Evolutionary conservation across 2,797 vertebrate species (phyloP).

Genomic region (Anguilla megastoma): DNA sequence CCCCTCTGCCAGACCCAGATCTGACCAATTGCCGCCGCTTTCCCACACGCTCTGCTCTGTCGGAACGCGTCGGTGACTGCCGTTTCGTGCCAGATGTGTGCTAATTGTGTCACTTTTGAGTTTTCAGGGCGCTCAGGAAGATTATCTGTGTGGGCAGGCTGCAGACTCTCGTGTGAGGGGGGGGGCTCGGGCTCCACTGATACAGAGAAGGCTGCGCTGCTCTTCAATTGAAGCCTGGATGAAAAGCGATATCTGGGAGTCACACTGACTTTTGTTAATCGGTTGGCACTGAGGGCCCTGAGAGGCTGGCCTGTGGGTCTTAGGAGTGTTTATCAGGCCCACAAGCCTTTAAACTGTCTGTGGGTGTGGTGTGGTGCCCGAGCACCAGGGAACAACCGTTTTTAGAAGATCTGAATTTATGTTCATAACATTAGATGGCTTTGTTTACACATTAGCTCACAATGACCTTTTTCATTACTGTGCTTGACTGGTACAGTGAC

Average conservation of each 20-base stretch:
- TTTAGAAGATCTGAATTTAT: not conserved
- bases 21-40: not conserved
- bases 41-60: not conserved
- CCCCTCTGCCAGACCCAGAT: not conserved
- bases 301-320: not conserved
- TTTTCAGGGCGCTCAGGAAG: not conserved
- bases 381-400: not conserved
- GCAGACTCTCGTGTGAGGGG: slow-evolving; percentile 34
- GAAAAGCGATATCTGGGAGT: not conserved
- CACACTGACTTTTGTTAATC: not conserved
- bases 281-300: not conserved
- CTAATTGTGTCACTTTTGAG: not conserved
- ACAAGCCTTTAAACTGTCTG: not conserved
- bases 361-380: not conserved
- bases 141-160: slow-evolving; percentile 50
- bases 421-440: not conserved
- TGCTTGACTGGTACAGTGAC: not conserved
- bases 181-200: slow-evolving; percentile 17
- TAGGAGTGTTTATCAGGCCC: not conserved
- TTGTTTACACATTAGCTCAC: not conserved
- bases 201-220: not conserved
- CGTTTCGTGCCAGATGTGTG: not conserved
- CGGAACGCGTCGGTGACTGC: not conserved
- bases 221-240: not conserved
- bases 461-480: not conserved